Base-by-base conservation (phyloP, 2,888 invertebrate genomes). In the Xylota sylvarum region DNA sequence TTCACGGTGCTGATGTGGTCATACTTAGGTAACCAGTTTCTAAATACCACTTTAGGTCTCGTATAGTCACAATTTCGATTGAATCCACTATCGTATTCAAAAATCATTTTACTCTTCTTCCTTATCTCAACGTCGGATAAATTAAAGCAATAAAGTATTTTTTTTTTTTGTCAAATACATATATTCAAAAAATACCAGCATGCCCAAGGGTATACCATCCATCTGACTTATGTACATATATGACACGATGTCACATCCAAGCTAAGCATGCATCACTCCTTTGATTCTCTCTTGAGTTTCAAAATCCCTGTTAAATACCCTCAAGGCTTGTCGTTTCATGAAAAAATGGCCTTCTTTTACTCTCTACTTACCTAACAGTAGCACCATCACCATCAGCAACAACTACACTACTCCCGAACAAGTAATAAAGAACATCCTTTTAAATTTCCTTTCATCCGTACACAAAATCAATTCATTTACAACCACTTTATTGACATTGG, bases 401-500 rank as follows among this genome's bases (percentile, higher is more conserved):
- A 3, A 19, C 23, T 50, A 35, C 30, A 78, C 52, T 30, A 78
- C 52, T 52, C 43, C 32, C 48, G 7, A 58, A 37, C 74, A 62
- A 78, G 67, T 73, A 62, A 81, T 80, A 81, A 77, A 86, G 72
- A 77, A 67, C 72, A 86, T 82, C 82, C 82, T 73, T 78, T 77
- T 78, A 69, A 78, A 82, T 82, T 82, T 82, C 69, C 73, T 78
- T 78, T 73, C 73, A 80, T 77, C 72, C 64, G 50, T 52, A 80
- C 43, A 56, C 55, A 64, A 64, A 80, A 65, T 86, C 86, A 86
- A 86, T 86, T 86, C 82, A 86, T 86, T 86, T 81, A 86, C 86
- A 86, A 82, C 77, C 77, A 73, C 77, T 86, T 82, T 82, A 86
- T 86, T 86, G 86, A 81, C 67, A 82, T 86, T 82, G 82, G 86